Evolutionary conservation across 2,888 invertebrate species (phyloP).

Genomic region (Lycaena phlaeas): DNA sequence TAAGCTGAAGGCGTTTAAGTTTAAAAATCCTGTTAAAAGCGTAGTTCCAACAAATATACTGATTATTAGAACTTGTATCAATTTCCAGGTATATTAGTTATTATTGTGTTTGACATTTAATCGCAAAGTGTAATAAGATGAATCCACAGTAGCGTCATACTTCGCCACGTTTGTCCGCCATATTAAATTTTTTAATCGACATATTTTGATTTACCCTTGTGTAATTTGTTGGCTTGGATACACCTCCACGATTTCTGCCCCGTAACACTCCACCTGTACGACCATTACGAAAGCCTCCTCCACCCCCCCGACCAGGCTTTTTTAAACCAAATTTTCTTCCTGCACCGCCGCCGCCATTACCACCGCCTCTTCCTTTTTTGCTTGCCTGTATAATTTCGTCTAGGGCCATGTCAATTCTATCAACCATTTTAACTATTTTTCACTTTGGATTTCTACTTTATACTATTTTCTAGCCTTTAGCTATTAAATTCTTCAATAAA

Average conservation of each 20-base stretch:
- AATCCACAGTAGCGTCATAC: constrained; percentile 44
- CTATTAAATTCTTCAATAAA: too few species aligned
- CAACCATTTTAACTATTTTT: constrained; percentile 79
- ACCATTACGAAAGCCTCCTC: constrained; percentile 61
- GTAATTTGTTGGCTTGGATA: constrained; percentile 76
- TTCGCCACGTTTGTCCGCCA: constrained; percentile 58
- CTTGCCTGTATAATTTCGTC: constrained; percentile 96
- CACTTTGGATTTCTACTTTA: neutral
- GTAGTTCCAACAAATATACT: neutral
- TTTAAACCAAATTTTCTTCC: constrained; percentile 60
- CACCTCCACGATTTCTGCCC: constrained; percentile 81
- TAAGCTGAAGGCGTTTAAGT: neutral
- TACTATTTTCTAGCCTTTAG: neutral
- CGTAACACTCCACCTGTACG: constrained; percentile 75
- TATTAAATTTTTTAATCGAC: constrained; percentile 34
- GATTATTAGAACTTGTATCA: neutral
- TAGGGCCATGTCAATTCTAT: constrained; percentile 97
- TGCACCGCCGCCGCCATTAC: constrained; percentile 73
- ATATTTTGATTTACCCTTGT: constrained; percentile 76
- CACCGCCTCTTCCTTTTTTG: constrained; percentile 75
- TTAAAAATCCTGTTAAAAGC: neutral
- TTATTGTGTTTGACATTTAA: neutral
- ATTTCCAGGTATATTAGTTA: neutral
- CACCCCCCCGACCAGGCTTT: constrained; percentile 57
- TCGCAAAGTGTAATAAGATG: constrained; percentile 11